Conservation (phyloP, 2,113 vertebrate genomes). For the Clarias gariepinus region DNA sequence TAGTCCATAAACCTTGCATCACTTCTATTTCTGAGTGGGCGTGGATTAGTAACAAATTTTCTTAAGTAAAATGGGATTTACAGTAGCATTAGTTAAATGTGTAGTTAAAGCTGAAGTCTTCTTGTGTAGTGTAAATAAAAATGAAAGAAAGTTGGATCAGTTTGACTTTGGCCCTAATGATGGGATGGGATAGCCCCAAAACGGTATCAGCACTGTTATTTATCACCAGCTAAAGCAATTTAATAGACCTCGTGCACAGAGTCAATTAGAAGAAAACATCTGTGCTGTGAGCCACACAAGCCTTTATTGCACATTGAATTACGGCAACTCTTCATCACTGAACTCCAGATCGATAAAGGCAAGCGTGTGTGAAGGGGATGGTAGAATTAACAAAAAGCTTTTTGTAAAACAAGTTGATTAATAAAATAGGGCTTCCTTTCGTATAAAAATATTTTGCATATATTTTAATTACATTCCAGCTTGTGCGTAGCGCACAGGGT, state of each 20-base stretch:
- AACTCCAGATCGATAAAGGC: slow-evolving; percentile 30
- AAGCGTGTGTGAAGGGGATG: no score
- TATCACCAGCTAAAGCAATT: slow-evolving; percentile 11
- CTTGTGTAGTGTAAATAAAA: not conserved
- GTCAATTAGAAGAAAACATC: slow-evolving; percentile 29
- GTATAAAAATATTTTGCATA: not conserved
- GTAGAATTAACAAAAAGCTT: not conserved
- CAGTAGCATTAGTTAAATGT: no score
- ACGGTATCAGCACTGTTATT: slow-evolving; percentile 13
- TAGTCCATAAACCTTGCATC: not conserved
- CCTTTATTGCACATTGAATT: slow-evolving; percentile 33
- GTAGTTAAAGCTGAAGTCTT: not conserved
- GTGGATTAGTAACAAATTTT: not conserved
- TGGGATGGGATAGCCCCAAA: not conserved
- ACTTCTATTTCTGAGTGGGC: not conserved
- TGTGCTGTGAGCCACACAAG: slow-evolving; percentile 9
- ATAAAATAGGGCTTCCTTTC: not conserved
- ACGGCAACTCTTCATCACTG: slow-evolving; percentile 28
- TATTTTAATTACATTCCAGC: no score
- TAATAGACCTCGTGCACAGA: slow-evolving; percentile 18
- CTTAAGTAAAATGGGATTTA: not conserved
- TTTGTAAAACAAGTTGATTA: not conserved
- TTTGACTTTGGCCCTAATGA: not conserved
- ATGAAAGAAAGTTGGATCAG: not conserved
- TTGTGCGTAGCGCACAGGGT: not conserved